Evolutionary conservation across 2,113 vertebrate species (phyloP), one percentile per base, ranked within the genome.

Genomic region (Chionis minor): DNA sequence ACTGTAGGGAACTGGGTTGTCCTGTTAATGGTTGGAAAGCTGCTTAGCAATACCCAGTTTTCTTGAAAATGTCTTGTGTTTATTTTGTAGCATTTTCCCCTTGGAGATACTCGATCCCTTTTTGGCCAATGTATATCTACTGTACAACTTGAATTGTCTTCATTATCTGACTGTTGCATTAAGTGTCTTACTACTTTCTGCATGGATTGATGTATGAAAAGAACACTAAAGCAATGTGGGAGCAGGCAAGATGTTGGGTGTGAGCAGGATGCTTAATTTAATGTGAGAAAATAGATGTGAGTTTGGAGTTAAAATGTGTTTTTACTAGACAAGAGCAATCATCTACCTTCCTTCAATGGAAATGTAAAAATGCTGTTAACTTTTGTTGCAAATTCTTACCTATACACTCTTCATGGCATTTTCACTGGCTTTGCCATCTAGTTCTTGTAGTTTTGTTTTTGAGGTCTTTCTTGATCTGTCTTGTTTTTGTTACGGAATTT

Each of bases 401-500:
- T 97, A 63, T 97, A 97, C 90, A 81, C 86, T 96, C 80, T 97
- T 96, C 94, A 95, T 92, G 84, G 86, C 24, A 52, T 98, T 97
- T 96, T 91, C 97, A 96, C 92, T 93, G 86, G 96, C 96, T 98
- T 98, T 97, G 96, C 94, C 97, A 98, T 98, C 96, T 96, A 96
- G 98, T 98, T 95, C 90, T 96, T 98, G 97, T 98, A 98, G 97
- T 92, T 96, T 96, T 94, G 96, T 86, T 97, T 97, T 96, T 95
- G 96, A 97, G 71, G 91, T 98, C 97, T 97, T 94, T 97, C 97
- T 98, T 96, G 97, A 95, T 96, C 96, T 77, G 96, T 98, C 97
- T 97, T 8, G 94, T 97, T 98, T 98, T 98, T 97, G 97, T 98
- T 98, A 98, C 96, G 86, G 97, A 97, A 98, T 98, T 98, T 98